These are phyloP conservation scores for Rhagonycha lutea DNA, from an alignment of 2,888 invertebrate genomes.

Conservation along the genomic window DNA sequence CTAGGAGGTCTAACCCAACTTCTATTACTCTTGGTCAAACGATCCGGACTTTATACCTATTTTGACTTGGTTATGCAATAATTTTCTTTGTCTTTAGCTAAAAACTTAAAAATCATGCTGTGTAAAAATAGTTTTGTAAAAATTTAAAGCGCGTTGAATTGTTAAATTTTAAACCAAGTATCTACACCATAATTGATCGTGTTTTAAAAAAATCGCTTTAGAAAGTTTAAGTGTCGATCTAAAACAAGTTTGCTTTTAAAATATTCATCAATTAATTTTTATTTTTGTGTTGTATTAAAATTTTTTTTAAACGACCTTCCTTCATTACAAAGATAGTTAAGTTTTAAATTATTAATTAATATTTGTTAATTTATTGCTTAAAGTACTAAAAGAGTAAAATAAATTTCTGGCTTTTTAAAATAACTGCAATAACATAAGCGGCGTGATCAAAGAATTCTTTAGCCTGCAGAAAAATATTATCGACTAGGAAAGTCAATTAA, in stretches of 20 bases:
- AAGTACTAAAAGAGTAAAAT: conserved; percentile 5
- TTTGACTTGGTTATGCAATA: conserved; percentile 3
- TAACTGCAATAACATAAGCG: conserved; percentile 22
- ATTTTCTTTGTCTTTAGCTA: conserved; percentile 15
- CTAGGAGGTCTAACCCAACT: conserved; percentile 14
- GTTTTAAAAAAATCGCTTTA: not conserved
- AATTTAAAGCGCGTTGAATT: not conserved
- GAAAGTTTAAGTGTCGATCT: conserved; percentile 1
- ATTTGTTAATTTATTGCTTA: conserved; percentile 11
- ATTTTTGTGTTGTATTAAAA: not conserved
- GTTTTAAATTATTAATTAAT: conserved; percentile 11
- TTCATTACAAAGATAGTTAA: not conserved
- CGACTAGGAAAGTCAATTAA: conserved; percentile 51
- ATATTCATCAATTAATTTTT: not conserved
- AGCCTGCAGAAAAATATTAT: conserved; percentile 48
- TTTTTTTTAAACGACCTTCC: not conserved
- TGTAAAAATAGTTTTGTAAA: conserved; percentile 1
- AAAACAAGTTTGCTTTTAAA: not conserved
- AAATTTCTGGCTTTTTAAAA: conserved; percentile 16
- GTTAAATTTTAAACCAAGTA: not conserved
- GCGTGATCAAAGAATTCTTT: conserved; percentile 39
- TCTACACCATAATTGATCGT: conserved; percentile 2
- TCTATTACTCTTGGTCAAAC: conserved; percentile 16
- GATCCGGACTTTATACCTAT: conserved; percentile 1
- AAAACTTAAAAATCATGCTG: conserved; percentile 9